Conservation (phyloP, 2,888 invertebrate genomes). For the Andrena marginata region DNA sequence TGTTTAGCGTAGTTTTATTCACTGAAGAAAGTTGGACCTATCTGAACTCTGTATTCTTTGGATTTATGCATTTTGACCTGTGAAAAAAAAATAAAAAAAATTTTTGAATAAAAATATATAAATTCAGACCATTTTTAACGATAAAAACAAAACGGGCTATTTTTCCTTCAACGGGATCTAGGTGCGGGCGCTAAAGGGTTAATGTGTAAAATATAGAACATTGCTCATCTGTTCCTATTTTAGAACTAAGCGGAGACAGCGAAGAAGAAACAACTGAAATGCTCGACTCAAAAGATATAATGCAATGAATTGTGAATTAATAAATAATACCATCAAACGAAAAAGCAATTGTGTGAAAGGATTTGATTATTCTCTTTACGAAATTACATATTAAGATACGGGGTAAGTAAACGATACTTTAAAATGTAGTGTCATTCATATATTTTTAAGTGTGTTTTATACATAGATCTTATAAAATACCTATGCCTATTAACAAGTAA, state of each 20-base stretch:
- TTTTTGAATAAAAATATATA: no score
- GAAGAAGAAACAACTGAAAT: constrained; percentile 84
- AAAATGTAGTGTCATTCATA: constrained; percentile 38
- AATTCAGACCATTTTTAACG: no score
- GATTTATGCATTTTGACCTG: no score
- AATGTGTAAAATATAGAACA: neutral
- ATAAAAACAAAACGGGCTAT: no score
- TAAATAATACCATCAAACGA: constrained; percentile 38
- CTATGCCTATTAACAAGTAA: constrained; percentile 78
- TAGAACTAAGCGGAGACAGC: constrained; percentile 85
- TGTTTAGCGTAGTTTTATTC: no score
- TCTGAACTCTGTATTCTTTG: no score
- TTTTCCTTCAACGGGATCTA: no score
- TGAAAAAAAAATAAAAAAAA: no score
- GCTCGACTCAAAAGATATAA: constrained; percentile 77
- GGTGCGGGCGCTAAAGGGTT: no score
- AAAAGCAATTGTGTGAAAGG: neutral
- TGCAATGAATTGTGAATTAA: constrained; percentile 60
- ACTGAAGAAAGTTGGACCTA: no score
- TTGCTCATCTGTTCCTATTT: constrained; percentile 59
- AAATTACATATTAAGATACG: neutral
- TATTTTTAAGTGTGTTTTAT: constrained; percentile 63
- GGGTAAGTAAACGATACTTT: constrained; percentile 25
- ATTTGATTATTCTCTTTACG: constrained; percentile 8
- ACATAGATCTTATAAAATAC: constrained; percentile 79